These are phyloP conservation scores for Alligator mississippiensis DNA, from an alignment of 2,113 vertebrate genomes.

Conservation along the genomic window DNA sequence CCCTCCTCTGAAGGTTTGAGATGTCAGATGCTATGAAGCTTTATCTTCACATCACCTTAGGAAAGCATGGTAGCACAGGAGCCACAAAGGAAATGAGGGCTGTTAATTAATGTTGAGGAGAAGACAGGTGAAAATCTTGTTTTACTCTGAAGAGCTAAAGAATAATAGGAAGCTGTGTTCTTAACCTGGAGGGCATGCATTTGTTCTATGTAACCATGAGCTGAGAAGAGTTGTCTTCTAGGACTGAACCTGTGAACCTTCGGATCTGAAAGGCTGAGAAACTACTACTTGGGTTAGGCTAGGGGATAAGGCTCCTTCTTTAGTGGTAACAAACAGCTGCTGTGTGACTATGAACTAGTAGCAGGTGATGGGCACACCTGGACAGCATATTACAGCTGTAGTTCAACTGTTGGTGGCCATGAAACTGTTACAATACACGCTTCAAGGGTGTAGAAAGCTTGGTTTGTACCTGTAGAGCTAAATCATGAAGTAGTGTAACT, in stretches of 20 bases:
- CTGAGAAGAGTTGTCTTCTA: not conserved
- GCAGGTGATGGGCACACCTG: not conserved
- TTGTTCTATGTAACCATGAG: not conserved
- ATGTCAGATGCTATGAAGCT: not conserved
- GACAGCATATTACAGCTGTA: not conserved
- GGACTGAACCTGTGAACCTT: not conserved
- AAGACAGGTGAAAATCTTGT: constrained; percentile 37
- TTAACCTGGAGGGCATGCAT: not conserved
- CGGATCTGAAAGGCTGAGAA: rapidly evolving
- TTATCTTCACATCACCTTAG: not conserved
- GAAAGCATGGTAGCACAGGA: constrained; percentile 18
- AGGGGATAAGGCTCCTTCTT: not conserved
- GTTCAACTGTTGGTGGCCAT: not conserved
- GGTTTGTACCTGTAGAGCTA: not conserved
- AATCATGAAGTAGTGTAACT: not conserved
- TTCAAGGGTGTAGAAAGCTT: rapidly evolving
- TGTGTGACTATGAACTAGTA: rapidly evolving
- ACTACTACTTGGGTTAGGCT: not conserved
- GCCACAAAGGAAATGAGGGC: constrained; percentile 27
- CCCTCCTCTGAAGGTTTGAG: constrained; percentile 1
- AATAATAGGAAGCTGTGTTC: constrained; percentile 9
- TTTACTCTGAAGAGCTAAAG: not conserved
- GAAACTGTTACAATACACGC: no score
- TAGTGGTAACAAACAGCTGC: rapidly evolving
- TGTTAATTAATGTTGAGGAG: not conserved